Evolutionary conservation across 2,797 vertebrate species (phyloP).

Genomic region (Monodelphis domestica): DNA sequence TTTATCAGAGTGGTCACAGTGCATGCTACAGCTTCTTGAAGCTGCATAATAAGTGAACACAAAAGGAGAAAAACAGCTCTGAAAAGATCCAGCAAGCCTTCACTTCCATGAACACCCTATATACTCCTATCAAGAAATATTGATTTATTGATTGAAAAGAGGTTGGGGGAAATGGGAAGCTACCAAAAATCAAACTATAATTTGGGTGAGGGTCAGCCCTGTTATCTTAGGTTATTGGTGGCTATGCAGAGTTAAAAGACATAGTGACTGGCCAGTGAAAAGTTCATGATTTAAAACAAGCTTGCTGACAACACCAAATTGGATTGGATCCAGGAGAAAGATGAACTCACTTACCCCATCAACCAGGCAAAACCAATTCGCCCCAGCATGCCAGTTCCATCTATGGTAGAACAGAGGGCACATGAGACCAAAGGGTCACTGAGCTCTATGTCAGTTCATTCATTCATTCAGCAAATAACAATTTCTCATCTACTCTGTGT

Average conservation of each 20-base stretch:
- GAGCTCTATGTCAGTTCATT: conserved; percentile 15
- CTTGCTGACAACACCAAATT: background rate
- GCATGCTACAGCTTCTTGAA: too few relatives aligned
- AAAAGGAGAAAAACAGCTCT: too few relatives aligned
- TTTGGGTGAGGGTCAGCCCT: background rate
- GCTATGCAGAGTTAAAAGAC: background rate
- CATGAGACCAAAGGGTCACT: conserved; percentile 15
- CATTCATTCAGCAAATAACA: background rate
- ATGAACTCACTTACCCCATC: conserved; percentile 88
- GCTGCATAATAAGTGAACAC: too few relatives aligned
- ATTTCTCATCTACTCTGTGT: background rate
- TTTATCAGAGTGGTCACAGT: too few relatives aligned
- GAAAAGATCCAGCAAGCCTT: too few relatives aligned
- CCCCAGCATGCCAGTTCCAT: conserved; percentile 94
- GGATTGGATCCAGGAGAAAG: background rate
- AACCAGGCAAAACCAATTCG: conserved; percentile 93
- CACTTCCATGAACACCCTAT: too few relatives aligned
- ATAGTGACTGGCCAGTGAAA: background rate
- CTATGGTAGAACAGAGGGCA: conserved; percentile 83
- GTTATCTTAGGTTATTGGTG: background rate
- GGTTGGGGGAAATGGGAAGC: background rate
- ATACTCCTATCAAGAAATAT: too few relatives aligned
- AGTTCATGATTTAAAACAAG: background rate
- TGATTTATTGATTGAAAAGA: background rate
- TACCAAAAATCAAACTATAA: background rate